Percentiles rank a stretch among this genome's conserved stretches.
Evolutionary conservation across 92 coral and sea anemone genomes (phyloP).

Genomic region (Zoanthus gigantus): DNA sequence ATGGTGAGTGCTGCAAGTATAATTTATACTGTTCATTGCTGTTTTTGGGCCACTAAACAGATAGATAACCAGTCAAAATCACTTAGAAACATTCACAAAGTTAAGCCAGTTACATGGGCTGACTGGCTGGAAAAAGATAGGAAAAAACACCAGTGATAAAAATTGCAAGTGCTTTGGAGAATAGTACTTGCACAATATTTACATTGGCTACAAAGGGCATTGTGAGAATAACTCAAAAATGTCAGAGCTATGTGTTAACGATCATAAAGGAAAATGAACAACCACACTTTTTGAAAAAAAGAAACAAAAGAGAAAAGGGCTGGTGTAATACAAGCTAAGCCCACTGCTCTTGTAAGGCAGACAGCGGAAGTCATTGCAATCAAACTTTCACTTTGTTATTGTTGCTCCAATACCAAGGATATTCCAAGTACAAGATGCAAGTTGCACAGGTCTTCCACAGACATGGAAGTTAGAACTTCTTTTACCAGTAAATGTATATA

Average conservation of each 20-base stretch:
- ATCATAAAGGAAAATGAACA: neutral
- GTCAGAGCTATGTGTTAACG: neutral
- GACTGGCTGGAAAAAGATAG: slow-evolving; percentile 53
- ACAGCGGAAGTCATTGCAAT: slow-evolving; percentile 67
- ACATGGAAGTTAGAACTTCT: slow-evolving; percentile 26
- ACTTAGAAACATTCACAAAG: neutral
- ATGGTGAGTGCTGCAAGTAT: neutral
- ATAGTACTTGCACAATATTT: slow-evolving; percentile 42
- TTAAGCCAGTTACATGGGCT: slow-evolving; percentile 22
- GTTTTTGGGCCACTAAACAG: neutral
- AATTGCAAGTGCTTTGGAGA: slow-evolving; percentile 50
- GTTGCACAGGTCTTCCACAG: slow-evolving; percentile 64
- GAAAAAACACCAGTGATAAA: slow-evolving; percentile 48
- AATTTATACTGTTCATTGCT: neutral
- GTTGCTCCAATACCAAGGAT: slow-evolving; percentile 20
- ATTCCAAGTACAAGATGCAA: slow-evolving; percentile 57
- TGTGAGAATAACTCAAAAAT: neutral
- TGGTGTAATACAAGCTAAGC: slow-evolving; percentile 15
- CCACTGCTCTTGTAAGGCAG: slow-evolving; percentile 55
- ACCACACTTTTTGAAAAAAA: neutral
- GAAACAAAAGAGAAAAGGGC: slow-evolving; percentile 22
- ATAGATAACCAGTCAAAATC: slow-evolving; percentile 11
- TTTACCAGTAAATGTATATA: no score
- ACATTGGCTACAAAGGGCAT: neutral
- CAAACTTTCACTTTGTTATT: slow-evolving; percentile 54